Conservation (phyloP, 2,113 vertebrate species). For the Ammodytes dubius region DNA sequence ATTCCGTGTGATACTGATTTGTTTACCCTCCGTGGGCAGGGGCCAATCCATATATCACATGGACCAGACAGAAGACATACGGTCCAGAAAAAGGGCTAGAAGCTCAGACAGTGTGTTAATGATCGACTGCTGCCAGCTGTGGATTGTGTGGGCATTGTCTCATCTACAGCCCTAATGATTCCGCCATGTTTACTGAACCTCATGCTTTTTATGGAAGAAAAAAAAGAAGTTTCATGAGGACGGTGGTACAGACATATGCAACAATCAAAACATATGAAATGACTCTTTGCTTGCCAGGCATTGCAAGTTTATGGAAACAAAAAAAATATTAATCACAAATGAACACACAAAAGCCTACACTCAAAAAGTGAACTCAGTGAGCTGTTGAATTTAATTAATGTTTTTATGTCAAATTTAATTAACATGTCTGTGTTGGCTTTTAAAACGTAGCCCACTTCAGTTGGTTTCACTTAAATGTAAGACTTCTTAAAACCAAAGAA, state of each 20-base stretch:
- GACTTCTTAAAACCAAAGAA: too few relatives aligned
- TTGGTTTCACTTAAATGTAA: too few relatives aligned
- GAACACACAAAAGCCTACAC: neutral
- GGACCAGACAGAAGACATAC: constrained; percentile 65
- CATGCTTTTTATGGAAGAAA: constrained; percentile 41
- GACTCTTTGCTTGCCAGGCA: neutral
- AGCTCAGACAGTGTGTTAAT: constrained; percentile 55
- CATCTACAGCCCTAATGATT: constrained; percentile 54
- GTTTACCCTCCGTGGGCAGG: constrained; percentile 68
- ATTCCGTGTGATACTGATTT: constrained; percentile 62
- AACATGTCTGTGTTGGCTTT: too few relatives aligned
- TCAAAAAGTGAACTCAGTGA: too few relatives aligned
- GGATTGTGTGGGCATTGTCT: constrained; percentile 54
- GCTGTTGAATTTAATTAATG: too few relatives aligned
- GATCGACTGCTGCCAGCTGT: constrained; percentile 56
- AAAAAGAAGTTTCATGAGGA: constrained; percentile 19
- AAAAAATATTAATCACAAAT: constrained; percentile 20
- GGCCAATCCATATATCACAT: constrained; percentile 74
- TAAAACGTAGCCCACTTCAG: too few relatives aligned
- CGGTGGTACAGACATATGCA: constrained; percentile 3
- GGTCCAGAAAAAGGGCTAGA: constrained; percentile 43
- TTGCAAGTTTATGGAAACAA: constrained; percentile 5
- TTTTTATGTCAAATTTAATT: too few relatives aligned
- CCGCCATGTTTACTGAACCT: constrained; percentile 50
- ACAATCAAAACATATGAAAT: constrained; percentile 25